Conservation (phyloP, 2,113 vertebrate genomes). For the Hemibagrus wyckioides region DNA sequence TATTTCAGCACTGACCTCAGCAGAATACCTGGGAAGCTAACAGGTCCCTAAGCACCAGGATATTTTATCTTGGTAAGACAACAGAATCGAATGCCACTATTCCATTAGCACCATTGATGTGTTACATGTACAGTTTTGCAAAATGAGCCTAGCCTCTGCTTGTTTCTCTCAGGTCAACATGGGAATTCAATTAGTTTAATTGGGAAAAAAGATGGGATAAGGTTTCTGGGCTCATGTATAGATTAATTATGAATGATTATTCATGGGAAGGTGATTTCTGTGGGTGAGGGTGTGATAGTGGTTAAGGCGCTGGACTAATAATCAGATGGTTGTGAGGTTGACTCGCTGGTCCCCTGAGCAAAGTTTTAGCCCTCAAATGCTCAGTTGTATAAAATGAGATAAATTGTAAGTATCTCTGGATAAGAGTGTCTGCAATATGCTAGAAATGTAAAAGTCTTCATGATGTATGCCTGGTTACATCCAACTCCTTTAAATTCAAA, state of each 20-base stretch:
- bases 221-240: not conserved
- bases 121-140: not conserved
- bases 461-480: not conserved
- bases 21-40: not conserved
- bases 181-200: not conserved
- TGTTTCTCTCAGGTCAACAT: not conserved
- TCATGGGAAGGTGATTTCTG: not conserved
- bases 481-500: not conserved
- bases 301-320: too few species aligned
- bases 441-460: not conserved
- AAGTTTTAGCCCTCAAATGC: too few species aligned
- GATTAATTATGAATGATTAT: not conserved
- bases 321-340: too few species aligned
- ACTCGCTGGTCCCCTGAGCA: too few species aligned
- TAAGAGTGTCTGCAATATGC: too few species aligned
- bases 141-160: not conserved
- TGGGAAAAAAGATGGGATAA: not conserved
- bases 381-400: too few species aligned
- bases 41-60: not conserved
- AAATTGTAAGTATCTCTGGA: too few species aligned
- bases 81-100: not conserved
- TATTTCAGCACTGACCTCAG: conserved; percentile 4
- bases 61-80: not conserved
- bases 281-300: too few species aligned
- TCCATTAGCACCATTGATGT: not conserved